Evolutionary conservation across 1,140 invertebrate genomes (phyloP), one percentile per base, ranked within the genome.

Genomic region (Neodiprion lecontei): DNA sequence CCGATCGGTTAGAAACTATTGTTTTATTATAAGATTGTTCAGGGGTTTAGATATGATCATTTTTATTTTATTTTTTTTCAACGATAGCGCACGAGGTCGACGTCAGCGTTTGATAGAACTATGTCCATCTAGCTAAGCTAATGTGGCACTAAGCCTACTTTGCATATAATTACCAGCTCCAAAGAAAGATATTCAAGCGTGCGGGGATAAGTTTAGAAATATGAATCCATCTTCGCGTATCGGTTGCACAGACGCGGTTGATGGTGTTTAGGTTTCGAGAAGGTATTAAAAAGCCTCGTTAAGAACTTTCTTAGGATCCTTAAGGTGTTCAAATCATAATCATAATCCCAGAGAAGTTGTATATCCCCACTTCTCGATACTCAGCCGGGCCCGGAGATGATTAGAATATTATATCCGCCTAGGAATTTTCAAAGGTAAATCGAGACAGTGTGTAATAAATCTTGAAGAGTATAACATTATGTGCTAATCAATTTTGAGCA

Each of bases 111-210:
- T 61, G n/a, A 8, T 4, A 14, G 11, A 12, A 5, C 53, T 12
- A 12, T 61, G 53, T 61, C n/a, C 11, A 61, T 14, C 53, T 61
- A 14, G 53, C 53, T 61, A 12, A 61, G n/a, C 53, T 14, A 61
- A 61, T 61, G 11, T 61, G 53, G 53, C 11, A 61, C 53, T 61
- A 61, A 61, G 53, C 53, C 53, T 61, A 14, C 53, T 61, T 61
- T 61, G 7, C 53, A 61, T 61, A 61, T 61, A 61, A 61, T 61
- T 61, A 61, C n/a, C 53, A 12, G n/a, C 11, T 61, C 53, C 7
- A 61, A 17, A 61, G 53, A 40, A 40, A 61, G n/a, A 61, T 61
- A 61, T 61, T 61, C 53, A 61, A 61, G 53, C 53, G 53, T 61
- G 53, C 53, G 53, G 11, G 53, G 9, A 61, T 14, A 61, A 9